phyloP scores from a whole-genome alignment of 1,140 invertebrate genomes.

The Mesaphorura yosii region DNA sequence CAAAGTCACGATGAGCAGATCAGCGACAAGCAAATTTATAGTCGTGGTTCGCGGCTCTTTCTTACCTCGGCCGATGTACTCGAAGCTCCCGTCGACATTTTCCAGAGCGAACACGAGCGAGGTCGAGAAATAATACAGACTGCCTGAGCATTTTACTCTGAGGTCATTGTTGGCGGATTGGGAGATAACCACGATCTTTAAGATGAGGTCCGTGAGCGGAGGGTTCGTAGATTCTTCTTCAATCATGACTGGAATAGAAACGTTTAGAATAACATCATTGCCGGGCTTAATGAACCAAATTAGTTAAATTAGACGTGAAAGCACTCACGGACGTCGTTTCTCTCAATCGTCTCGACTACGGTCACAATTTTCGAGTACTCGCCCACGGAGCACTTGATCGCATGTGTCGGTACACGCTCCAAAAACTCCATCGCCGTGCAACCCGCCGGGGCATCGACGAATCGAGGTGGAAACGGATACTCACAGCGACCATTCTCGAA shows the following conservation, averaged over 20 bases:
- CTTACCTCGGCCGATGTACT: slow-evolving; percentile 15
- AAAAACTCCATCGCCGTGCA: slow-evolving; percentile 25
- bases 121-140: slow-evolving; percentile 24
- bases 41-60: background rate
- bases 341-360: slow-evolving; percentile 18
- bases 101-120: slow-evolving; percentile 26
- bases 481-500: slow-evolving; percentile 25
- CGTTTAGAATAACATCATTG: background rate
- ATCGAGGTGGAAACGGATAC: slow-evolving; percentile 20
- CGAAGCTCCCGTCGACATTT: slow-evolving; percentile 21
- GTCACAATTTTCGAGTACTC: slow-evolving; percentile 9
- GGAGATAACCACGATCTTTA: slow-evolving; percentile 16
- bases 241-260: slow-evolving; percentile 22
- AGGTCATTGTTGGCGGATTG: slow-evolving; percentile 9
- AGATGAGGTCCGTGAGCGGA: slow-evolving; percentile 19
- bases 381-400: slow-evolving; percentile 24
- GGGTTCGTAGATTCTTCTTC: slow-evolving; percentile 10
- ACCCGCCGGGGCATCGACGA: slow-evolving; percentile 24
- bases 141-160: slow-evolving; percentile 20
- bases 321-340: slow-evolving; percentile 24
- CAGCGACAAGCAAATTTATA: background rate
- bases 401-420: slow-evolving; percentile 22
- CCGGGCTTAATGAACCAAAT: background rate
- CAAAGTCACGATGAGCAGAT: background rate
- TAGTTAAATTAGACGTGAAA: background rate